A percentile compares a stretch with the other conserved stretches of the same genome.
Conservation (phyloP, 2,888 invertebrate genomes). For the Oscheius myriophilus region DNA sequence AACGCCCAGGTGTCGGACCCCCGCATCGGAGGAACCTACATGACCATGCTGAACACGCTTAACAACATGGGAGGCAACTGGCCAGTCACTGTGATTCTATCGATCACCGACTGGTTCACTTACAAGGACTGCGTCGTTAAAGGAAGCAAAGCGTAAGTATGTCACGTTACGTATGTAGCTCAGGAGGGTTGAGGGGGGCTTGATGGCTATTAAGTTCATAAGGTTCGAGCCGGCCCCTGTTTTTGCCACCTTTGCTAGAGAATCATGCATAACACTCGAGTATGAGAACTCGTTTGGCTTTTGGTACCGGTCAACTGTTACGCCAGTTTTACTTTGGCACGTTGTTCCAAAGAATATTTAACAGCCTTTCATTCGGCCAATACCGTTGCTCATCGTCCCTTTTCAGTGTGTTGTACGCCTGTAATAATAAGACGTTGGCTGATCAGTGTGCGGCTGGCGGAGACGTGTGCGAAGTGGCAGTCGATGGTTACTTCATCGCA, state of each 20-base stretch:
- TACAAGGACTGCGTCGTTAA: slow-evolving; percentile 66
- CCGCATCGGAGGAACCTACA: slow-evolving; percentile 93
- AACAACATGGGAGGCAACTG: slow-evolving; percentile 97
- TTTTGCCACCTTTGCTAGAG: too few species aligned
- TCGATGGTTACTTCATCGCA: slow-evolving; percentile 67
- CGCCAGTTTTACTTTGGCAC: too few species aligned
- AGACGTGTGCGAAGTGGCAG: slow-evolving; percentile 63
- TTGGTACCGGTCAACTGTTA: too few species aligned
- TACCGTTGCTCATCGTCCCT: too few species aligned
- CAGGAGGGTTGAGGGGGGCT: too few species aligned
- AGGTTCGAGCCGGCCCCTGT: too few species aligned
- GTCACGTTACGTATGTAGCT: too few species aligned
- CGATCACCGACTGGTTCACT: slow-evolving; percentile 67
- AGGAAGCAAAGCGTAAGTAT: slow-evolving; percentile 59
- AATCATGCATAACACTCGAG: too few species aligned
- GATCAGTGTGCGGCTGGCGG: slow-evolving; percentile 66
- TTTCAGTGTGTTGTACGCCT: slow-evolving; percentile 64
- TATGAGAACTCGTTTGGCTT: too few species aligned
- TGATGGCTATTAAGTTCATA: too few species aligned
- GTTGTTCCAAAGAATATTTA: too few species aligned
- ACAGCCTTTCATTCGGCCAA: too few species aligned
- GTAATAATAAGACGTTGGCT: slow-evolving; percentile 61
- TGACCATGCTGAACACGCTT: slow-evolving; percentile 96
- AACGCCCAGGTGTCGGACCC: slow-evolving; percentile 96
- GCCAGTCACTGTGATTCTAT: slow-evolving; percentile 77